Evolutionary conservation across 2,888 invertebrate species (phyloP).

Genomic region (Himalopsyche kuldschensis): DNA sequence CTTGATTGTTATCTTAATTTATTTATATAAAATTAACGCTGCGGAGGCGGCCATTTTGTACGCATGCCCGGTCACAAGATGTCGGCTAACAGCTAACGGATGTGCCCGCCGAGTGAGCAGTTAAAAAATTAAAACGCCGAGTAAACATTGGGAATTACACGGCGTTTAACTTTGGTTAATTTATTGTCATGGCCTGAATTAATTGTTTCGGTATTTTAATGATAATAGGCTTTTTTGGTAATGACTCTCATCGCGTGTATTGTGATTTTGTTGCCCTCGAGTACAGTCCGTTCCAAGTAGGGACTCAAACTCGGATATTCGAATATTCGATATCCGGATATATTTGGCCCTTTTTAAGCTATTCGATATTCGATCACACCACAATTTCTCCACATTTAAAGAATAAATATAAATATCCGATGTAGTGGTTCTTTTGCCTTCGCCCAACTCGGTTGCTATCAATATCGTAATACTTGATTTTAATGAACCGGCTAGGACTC

Average conservation of each 20-base stretch:
- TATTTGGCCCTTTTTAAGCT: no score
- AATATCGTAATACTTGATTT: no score
- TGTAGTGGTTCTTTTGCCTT: no score
- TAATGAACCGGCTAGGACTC: no score
- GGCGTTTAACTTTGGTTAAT: constrained; percentile 36
- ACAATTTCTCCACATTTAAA: no score
- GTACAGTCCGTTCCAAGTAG: no score
- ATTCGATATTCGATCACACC: no score
- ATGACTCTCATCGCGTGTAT: neutral
- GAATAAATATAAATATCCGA: no score
- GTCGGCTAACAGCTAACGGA: constrained; percentile 16
- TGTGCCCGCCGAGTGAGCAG: constrained; percentile 13
- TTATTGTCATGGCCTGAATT: constrained; percentile 31
- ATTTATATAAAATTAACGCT: constrained; percentile 37
- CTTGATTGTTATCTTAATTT: constrained; percentile 32
- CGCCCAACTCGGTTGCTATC: no score
- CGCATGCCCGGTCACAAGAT: constrained; percentile 11
- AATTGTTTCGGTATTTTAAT: constrained; percentile 28
- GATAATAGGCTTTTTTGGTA: neutral
- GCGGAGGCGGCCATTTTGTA: constrained; percentile 20
- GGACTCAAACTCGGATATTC: no score
- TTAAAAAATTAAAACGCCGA: constrained; percentile 26
- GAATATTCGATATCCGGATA: no score
- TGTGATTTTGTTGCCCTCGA: neutral
- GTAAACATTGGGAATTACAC: constrained; percentile 36